Evolutionary conservation across 1,140 invertebrate species (phyloP).

Genomic region (Hyles vespertilio): DNA sequence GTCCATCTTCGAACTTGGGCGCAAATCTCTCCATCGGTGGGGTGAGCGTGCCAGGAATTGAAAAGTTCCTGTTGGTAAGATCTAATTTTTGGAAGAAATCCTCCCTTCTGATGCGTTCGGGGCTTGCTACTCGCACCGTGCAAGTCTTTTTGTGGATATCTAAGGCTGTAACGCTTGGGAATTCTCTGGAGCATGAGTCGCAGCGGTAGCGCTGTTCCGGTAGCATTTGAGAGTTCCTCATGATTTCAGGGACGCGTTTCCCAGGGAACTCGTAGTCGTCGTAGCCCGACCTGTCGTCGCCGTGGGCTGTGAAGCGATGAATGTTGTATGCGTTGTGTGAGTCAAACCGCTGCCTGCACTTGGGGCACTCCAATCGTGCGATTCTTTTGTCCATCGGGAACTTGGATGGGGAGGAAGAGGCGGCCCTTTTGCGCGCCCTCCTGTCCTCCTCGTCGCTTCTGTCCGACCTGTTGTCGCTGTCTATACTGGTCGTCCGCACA

Average conservation of each 20-base stretch:
- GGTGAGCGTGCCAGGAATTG: constrained; percentile 69
- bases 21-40: constrained; percentile 65
- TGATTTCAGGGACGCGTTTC: constrained; percentile 86
- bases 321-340: constrained; percentile 82
- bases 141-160: constrained; percentile 81
- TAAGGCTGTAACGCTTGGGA: constrained; percentile 84
- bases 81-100: constrained; percentile 89
- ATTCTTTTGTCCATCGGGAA: constrained; percentile 85
- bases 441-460: constrained; percentile 73
- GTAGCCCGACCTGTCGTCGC: constrained; percentile 78
- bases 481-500: constrained; percentile 56
- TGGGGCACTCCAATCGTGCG: constrained; percentile 82
- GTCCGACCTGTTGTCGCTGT: constrained; percentile 64
- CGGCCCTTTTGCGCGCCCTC: constrained; percentile 62
- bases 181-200: constrained; percentile 82
- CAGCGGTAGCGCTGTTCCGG: constrained; percentile 83
- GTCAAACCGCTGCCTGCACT: constrained; percentile 82
- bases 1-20: constrained; percentile 57
- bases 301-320: constrained; percentile 79
- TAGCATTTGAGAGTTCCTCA: constrained; percentile 80
- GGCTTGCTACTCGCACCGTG: constrained; percentile 49
- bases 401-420: constrained; percentile 62
- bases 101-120: constrained; percentile 79
- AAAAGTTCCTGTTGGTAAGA: constrained; percentile 80
- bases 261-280: constrained; percentile 88